phyloP scores from a whole-genome alignment of 2,888 invertebrate species.

The Melipona beecheii region DNA sequence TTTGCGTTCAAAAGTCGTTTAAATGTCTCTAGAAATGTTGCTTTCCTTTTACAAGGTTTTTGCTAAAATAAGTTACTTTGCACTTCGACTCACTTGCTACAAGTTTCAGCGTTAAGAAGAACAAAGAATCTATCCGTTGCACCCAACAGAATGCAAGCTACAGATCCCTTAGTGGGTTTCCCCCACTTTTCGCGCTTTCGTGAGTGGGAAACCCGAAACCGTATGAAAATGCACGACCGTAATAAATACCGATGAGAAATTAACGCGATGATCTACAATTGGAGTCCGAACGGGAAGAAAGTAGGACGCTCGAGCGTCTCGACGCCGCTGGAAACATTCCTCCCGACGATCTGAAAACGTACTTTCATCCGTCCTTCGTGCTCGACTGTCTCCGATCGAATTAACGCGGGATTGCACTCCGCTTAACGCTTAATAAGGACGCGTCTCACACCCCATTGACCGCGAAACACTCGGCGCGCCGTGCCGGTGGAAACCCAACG shows the following conservation, averaged over 20 bases:
- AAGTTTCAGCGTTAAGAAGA: too few species aligned
- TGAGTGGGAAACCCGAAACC: neutral
- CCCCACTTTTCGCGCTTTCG: too few species aligned
- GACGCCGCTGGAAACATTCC: neutral
- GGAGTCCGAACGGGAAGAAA: neutral
- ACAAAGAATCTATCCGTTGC: too few species aligned
- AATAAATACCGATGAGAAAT: neutral
- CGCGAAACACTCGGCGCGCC: neutral
- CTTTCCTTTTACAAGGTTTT: too few species aligned
- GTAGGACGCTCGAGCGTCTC: slow-evolving; percentile 6
- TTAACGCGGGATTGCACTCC: neutral
- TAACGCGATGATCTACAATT: neutral
- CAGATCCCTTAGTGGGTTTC: too few species aligned
- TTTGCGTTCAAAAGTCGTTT: too few species aligned
- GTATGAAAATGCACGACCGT: neutral
- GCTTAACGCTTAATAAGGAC: slow-evolving; percentile 20
- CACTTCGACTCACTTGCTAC: too few species aligned
- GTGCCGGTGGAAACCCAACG: too few species aligned
- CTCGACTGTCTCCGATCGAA: neutral
- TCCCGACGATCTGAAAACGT: neutral
- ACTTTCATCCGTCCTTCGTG: slow-evolving; percentile 1
- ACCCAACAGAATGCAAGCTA: too few species aligned
- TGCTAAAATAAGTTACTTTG: too few species aligned
- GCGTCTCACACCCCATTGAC: slow-evolving; percentile 13
- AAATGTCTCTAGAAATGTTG: too few species aligned